Base-by-base conservation (phyloP, 30 jellyfish, hydroid and myxozoan genomes). In the Hydra vulgaris region DNA sequence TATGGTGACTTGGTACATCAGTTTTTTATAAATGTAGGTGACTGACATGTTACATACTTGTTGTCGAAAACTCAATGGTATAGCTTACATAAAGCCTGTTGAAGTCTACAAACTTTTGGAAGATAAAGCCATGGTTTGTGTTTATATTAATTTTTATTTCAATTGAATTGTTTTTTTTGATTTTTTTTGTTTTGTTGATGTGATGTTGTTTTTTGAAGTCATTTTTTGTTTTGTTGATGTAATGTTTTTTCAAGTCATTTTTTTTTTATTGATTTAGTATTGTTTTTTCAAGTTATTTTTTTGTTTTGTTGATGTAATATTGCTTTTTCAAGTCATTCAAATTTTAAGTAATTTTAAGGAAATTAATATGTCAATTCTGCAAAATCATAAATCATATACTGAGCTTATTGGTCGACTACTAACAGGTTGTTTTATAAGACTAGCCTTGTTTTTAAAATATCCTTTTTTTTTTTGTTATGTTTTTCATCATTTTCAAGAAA, bases 41-140 rank as follows among this genome's bases (percentile, higher is more conserved):
- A 40, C 12, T 40, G 61, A 40, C 8, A 12, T 40, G 12, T 40
- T 40, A 40, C 61, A 40, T 3, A 12, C 89, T 20, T 89, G 80
- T 76, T 79, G 84, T 3, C 85, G 73, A 22, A 79, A 75, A 27
- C 78, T 89, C 17, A 81, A 73, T 81, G 21, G 90, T 16, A 79
- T 89, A 21, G 96, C 96, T 3, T 89, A 89, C 80, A 55, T 79
- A 52, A 89, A 83, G 96, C 96, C 96, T 1, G 80, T 95, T 25
- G 96, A 89, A 69, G 96, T 89, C 16, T 95, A 84, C 72, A 77
- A 75, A 71, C 80, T 83, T 21, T 83, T 89, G 89, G 96, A 89
- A 76, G 87, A 79, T 17, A 94, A 89, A 74, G 66, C 90, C 61
- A 22, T 80, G 72, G 96, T 89, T 75, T 61, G 69, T 80, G 61